Conservation (phyloP, 64 coral and sea anemone species). For the Montipora efflorescens region DNA sequence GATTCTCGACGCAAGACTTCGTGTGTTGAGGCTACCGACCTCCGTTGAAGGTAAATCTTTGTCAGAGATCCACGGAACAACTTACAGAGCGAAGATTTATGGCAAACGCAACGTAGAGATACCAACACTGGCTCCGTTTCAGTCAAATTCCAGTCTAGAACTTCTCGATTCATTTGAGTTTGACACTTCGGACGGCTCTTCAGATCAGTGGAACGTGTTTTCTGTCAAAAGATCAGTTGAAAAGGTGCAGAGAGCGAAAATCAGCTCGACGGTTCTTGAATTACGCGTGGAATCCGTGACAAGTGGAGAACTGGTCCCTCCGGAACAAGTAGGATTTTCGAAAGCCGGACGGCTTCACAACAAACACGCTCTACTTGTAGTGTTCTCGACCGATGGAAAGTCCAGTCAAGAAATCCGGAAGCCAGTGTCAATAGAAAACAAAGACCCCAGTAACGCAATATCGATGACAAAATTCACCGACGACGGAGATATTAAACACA, state of each 20-base stretch:
- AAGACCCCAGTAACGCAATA: conserved; percentile 73
- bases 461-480: neutral
- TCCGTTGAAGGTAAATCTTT: conserved; percentile 28
- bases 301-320: conserved; percentile 70
- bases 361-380: conserved; percentile 85
- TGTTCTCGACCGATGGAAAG: conserved; percentile 84
- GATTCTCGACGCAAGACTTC: conserved; percentile 78
- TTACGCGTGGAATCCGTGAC: conserved; percentile 82
- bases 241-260: conserved; percentile 67
- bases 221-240: conserved; percentile 79
- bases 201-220: conserved; percentile 86
- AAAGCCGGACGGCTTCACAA: conserved; percentile 79
- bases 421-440: conserved; percentile 60
- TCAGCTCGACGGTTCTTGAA: conserved; percentile 58
- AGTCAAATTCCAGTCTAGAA: neutral
- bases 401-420: conserved; percentile 37
- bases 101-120: conserved; percentile 39
- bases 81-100: conserved; percentile 86
- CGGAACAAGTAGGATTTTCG: conserved; percentile 80
- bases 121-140: conserved; percentile 45
- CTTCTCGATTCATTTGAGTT: conserved; percentile 79
- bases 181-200: conserved; percentile 80
- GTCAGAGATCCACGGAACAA: conserved; percentile 70
- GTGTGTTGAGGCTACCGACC: conserved; percentile 74
- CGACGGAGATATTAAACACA: neutral